These are phyloP conservation scores for Columba guinea DNA, from an alignment of 2,797 vertebrate species.

Conservation along the genomic window DNA sequence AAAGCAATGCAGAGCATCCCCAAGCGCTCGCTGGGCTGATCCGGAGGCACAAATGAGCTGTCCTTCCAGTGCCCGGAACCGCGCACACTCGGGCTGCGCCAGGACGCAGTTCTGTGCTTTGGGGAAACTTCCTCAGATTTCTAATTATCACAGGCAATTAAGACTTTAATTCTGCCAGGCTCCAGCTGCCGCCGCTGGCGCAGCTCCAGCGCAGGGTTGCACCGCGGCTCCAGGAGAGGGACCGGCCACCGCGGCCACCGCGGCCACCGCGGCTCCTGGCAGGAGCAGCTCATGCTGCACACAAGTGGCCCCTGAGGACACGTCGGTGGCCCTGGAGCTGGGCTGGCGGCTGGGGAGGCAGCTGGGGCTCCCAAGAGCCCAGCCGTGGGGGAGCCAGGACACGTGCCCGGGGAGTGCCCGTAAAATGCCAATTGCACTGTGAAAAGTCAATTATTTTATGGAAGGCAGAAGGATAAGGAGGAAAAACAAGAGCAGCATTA, in stretches of 20 bases:
- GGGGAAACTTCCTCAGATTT: constrained; percentile 51
- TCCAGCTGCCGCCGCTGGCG: constrained; percentile 10
- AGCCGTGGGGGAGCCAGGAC: rapidly evolving
- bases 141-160: constrained; percentile 61
- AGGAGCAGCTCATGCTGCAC: rapidly evolving
- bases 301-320: no score
- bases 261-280: background rate
- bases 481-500: background rate
- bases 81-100: rapidly evolving
- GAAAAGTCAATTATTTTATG: background rate
- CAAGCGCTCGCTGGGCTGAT: rapidly evolving
- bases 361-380: rapidly evolving
- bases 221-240: background rate
- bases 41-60: background rate
- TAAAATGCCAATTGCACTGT: background rate
- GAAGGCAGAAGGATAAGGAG: background rate
- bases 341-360: background rate
- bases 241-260: background rate
- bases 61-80: background rate
- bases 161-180: constrained; percentile 58
- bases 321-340: background rate
- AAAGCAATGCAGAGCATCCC: background rate
- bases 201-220: background rate
- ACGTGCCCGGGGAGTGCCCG: background rate
- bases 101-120: background rate